A percentile compares a stretch with the other conserved stretches of the same genome.
These are phyloP conservation scores for Scolopax mira DNA, from an alignment of 2,113 vertebrate genomes.

Conservation along the genomic window DNA sequence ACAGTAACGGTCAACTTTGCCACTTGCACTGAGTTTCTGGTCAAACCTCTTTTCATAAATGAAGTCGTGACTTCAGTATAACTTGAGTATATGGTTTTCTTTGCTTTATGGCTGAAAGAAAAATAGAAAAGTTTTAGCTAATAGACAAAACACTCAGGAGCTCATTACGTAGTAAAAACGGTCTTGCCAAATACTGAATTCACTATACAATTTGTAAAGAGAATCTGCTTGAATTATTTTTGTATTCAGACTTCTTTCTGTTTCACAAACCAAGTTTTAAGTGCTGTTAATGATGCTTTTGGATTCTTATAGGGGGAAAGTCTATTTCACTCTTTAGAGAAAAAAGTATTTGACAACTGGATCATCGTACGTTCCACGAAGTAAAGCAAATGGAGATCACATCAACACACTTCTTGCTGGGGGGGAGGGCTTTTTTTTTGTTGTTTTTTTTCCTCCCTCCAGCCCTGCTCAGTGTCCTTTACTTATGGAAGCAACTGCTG, in stretches of 20 bases:
- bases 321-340: conserved; percentile 60
- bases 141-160: conserved; percentile 84
- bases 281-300: conserved; percentile 68
- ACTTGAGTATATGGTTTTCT: conserved; percentile 81
- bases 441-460: background rate
- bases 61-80: conserved; percentile 79
- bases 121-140: conserved; percentile 75
- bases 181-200: conserved; percentile 86
- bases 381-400: conserved; percentile 8
- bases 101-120: conserved; percentile 78
- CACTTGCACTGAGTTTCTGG: conserved; percentile 87
- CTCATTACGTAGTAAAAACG: conserved; percentile 79
- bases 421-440: background rate
- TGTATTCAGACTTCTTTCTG: conserved; percentile 72
- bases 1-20: conserved; percentile 81
- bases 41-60: conserved; percentile 83
- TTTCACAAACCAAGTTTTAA: conserved; percentile 68
- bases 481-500: conserved; percentile 48
- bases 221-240: conserved; percentile 80
- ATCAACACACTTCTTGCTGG: background rate
- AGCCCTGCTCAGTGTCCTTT: background rate
- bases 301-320: conserved; percentile 67
- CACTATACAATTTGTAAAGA: conserved; percentile 78
- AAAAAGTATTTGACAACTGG: conserved; percentile 54
- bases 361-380: conserved; percentile 47